These are phyloP conservation scores for Palythoa caribaeorum DNA, from an alignment of 92 coral and sea anemone species.

Conservation along the genomic window DNA sequence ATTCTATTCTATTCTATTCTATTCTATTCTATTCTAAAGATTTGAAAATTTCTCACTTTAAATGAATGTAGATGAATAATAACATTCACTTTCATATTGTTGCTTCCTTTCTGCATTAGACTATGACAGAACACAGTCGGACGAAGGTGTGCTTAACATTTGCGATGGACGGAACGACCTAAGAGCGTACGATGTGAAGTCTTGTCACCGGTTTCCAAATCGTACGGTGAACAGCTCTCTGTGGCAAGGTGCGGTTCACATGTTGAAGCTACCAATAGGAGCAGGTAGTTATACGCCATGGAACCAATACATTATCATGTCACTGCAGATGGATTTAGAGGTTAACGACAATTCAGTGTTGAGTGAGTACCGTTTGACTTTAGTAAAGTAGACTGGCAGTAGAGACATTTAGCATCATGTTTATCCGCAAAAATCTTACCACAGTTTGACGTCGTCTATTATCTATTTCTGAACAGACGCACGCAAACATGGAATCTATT, in stretches of 20 bases:
- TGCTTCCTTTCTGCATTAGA: not conserved
- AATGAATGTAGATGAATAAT: no score
- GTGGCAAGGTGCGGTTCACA: not conserved
- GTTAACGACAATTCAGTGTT: not conserved
- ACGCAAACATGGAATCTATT: no score
- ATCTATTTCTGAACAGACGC: no score
- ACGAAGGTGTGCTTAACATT: not conserved
- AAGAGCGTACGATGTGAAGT: slow-evolving; percentile 1
- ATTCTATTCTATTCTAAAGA: no score
- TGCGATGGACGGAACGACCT: slow-evolving; percentile 24
- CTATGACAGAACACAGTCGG: slow-evolving; percentile 31
- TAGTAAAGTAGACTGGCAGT: no score
- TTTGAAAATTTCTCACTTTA: no score
- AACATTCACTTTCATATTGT: no score
- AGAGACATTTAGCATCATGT: no score
- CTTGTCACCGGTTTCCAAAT: slow-evolving; percentile 27
- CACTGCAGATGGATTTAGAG: slow-evolving; percentile 23
- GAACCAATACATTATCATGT: slow-evolving; percentile 21
- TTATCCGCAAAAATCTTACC: no score
- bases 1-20: no score
- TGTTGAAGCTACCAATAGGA: slow-evolving; percentile 14
- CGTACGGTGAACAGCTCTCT: slow-evolving; percentile 2
- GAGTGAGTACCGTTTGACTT: not conserved
- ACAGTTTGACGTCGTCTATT: no score
- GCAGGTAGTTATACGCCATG: slow-evolving; percentile 1